Conservation (phyloP, 2,113 vertebrate genomes). For the Eulacestoma nigropectus region DNA sequence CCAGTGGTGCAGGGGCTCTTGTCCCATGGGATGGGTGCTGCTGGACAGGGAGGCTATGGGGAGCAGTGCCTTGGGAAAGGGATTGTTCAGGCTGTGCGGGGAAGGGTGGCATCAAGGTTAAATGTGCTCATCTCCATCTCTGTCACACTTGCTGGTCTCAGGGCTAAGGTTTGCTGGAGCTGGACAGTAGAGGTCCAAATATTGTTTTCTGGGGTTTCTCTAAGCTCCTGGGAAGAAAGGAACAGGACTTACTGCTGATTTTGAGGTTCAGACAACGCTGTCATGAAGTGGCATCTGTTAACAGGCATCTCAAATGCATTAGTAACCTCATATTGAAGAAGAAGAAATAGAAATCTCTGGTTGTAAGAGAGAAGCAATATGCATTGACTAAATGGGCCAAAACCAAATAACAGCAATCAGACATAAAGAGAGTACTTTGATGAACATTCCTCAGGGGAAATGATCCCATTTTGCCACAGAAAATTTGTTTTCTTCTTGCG, state of each 20-base stretch:
- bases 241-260: background rate
- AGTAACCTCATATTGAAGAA: background rate
- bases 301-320: background rate
- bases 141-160: background rate
- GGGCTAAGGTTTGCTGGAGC: background rate
- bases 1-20: accelerated
- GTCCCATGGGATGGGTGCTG: background rate
- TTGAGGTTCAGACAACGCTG: background rate
- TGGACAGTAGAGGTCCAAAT: background rate
- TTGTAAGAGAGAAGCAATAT: background rate
- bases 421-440: background rate
- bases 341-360: background rate
- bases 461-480: background rate
- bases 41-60: no score
- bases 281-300: background rate
- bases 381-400: background rate
- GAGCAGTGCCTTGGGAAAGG: background rate
- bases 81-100: background rate
- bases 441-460: background rate
- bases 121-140: background rate
- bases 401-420: background rate
- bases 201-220: background rate
- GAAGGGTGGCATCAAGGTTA: background rate
- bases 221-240: background rate
- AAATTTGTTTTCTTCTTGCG: background rate